Base-by-base conservation (phyloP, 1,140 invertebrate species). In the Plectrocnemia conspersa region DNA sequence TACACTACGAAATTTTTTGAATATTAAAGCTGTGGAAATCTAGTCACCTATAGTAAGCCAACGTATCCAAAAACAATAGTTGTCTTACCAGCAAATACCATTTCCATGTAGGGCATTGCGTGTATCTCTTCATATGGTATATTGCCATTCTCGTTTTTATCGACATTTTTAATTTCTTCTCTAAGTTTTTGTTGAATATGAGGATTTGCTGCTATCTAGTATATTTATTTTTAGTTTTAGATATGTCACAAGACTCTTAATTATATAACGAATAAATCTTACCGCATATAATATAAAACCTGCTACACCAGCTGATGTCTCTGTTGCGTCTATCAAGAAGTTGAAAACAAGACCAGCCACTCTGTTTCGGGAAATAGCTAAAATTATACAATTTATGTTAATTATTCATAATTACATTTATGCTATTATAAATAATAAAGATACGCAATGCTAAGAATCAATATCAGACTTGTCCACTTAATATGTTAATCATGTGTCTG, bases 251-350 rank as follows among this genome's bases (percentile, higher is more conserved):
- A 7, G 27, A 29, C 13, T 32, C 13, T 6, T 11, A 7, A 15
- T 7, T 27, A 25, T n/a, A 16, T 47, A 7, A 36, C n/a, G 15
- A 23, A 49, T 40, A 24, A 16, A 22, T 29, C 19, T 29, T 35
- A 54, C 52, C 32, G 11, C 18, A 46, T 36, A 46, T 35, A 54
- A 25, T 7, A 40, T 16, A 25, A 36, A 54, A 13, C 27, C 42
- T 4, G 38, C 36, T 25, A 47, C 23, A 24, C 41, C 44, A 35
- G 36, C 13, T 4, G 41, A 46, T 35, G 52, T 54, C 36, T 54
- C 52, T 15, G 25, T 36, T 5, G 41, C 52, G 16, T 54, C 52
- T 21, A 29, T 15, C n/a, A 54, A 47, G 24, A 36, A 54, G 29
- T 42, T 40, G 15, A 54, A 54, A n/a, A 47, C 9, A 16, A 21